These are phyloP conservation scores for Hyla sarda DNA, from an alignment of 2,113 vertebrate species.

Conservation along the genomic window DNA sequence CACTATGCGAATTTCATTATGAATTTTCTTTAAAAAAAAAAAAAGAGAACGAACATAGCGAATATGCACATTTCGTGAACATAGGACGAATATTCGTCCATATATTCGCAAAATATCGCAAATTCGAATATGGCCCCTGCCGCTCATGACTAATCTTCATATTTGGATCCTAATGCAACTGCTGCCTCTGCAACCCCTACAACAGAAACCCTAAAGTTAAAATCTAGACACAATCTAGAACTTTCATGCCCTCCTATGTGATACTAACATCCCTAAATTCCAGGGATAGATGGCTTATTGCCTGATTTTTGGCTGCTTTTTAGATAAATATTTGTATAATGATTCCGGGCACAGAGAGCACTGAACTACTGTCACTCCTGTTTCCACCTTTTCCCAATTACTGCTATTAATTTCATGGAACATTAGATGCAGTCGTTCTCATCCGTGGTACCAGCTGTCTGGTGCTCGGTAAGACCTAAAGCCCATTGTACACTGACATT, in stretches of 20 bases:
- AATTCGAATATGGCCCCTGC: too few relatives aligned
- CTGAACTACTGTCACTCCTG: slow-evolving; percentile 52
- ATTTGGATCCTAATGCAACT: too few relatives aligned
- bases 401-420: slow-evolving; percentile 60
- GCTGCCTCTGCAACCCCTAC: too few relatives aligned
- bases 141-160: too few relatives aligned
- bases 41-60: too few relatives aligned
- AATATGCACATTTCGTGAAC: too few relatives aligned
- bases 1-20: too few relatives aligned
- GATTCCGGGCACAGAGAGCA: slow-evolving; percentile 13
- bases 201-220: background rate
- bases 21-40: too few relatives aligned
- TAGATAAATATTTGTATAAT: slow-evolving; percentile 42
- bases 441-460: slow-evolving; percentile 56
- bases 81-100: too few relatives aligned
- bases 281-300: background rate
- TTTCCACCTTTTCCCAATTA: slow-evolving; percentile 53
- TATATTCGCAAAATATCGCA: too few relatives aligned
- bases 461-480: slow-evolving; percentile 33
- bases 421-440: slow-evolving; percentile 56
- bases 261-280: background rate
- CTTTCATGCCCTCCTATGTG: background rate
- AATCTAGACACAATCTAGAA: background rate
- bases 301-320: slow-evolving; percentile 5
- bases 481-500: slow-evolving; percentile 48